phyloP scores from a whole-genome alignment of 2,888 invertebrate species.

The Orthosia gothica region DNA sequence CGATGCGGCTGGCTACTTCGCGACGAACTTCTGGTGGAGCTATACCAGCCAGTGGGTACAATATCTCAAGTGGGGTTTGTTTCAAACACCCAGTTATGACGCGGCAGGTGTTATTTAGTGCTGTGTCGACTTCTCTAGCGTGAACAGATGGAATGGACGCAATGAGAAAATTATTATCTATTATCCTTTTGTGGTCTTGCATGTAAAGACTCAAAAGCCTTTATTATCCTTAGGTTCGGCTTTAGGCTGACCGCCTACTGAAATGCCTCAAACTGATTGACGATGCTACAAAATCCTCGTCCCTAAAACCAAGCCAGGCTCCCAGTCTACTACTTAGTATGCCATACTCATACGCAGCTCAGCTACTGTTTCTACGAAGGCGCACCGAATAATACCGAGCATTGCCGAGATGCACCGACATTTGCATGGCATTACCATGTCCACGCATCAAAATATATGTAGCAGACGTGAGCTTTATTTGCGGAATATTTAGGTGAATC shows the following conservation, averaged over 20 bases:
- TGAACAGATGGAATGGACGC: no score
- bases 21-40: no score
- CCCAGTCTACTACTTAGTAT: conserved; percentile 52
- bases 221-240: no score
- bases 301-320: conserved; percentile 12
- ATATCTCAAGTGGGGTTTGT: no score
- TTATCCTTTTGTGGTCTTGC: background rate
- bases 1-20: no score
- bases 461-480: conserved; percentile 55
- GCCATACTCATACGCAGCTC: conserved; percentile 47
- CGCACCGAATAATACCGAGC: conserved; percentile 73
- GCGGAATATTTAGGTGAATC: conserved; percentile 40
- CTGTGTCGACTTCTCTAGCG: no score
- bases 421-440: conserved; percentile 60
- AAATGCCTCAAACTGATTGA: no score
- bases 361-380: conserved; percentile 79
- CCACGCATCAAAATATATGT: conserved; percentile 47
- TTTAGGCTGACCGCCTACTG: background rate
- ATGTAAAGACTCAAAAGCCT: background rate
- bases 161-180: background rate
- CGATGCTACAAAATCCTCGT: background rate
- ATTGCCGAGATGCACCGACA: conserved; percentile 75
- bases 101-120: no score
- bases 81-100: no score
- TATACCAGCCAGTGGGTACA: no score